Conservation (phyloP, 2,797 vertebrate genomes). For the Phataginus tricuspis region DNA sequence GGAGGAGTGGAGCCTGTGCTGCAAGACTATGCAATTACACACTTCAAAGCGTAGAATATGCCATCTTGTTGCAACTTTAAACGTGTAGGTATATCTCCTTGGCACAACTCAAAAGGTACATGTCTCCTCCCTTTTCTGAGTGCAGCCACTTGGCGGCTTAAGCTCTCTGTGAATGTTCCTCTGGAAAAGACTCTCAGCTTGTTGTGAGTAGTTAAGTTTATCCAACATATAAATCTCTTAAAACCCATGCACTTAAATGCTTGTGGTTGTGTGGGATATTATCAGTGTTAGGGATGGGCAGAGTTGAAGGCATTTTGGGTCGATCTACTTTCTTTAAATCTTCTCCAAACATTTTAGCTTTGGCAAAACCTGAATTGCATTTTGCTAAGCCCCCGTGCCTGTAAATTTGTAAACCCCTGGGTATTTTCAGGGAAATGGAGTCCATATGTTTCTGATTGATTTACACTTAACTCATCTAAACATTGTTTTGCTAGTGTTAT, state of each 20-base stretch:
- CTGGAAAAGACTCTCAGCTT: slow-evolving; percentile 45
- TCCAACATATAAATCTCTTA: slow-evolving; percentile 72
- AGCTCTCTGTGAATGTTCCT: neutral
- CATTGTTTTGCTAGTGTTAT: slow-evolving; percentile 78
- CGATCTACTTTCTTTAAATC: slow-evolving; percentile 75
- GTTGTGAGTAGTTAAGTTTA: slow-evolving; percentile 71
- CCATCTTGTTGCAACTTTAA: neutral
- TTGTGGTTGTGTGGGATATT: slow-evolving; percentile 73
- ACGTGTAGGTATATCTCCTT: neutral
- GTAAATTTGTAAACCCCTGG: slow-evolving; percentile 82
- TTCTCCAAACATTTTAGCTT: slow-evolving; percentile 79
- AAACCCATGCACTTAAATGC: slow-evolving; percentile 78
- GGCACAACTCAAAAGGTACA: neutral
- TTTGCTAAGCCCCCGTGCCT: slow-evolving; percentile 75
- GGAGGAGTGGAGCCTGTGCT: neutral
- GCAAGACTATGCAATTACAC: rapidly evolving
- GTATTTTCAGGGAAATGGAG: slow-evolving; percentile 79
- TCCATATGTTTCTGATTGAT: slow-evolving; percentile 81
- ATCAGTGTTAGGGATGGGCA: slow-evolving; percentile 76
- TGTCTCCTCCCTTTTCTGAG: neutral
- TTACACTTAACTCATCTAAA: slow-evolving; percentile 80
- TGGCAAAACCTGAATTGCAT: slow-evolving; percentile 73
- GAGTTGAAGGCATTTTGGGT: slow-evolving; percentile 71
- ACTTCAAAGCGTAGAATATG: neutral
- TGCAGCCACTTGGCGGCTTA: neutral